Percentiles rank a stretch among this genome's conserved stretches.
These are phyloP conservation scores for Megastigmus dorsalis DNA, from an alignment of 2,888 invertebrate species.

Conservation along the genomic window DNA sequence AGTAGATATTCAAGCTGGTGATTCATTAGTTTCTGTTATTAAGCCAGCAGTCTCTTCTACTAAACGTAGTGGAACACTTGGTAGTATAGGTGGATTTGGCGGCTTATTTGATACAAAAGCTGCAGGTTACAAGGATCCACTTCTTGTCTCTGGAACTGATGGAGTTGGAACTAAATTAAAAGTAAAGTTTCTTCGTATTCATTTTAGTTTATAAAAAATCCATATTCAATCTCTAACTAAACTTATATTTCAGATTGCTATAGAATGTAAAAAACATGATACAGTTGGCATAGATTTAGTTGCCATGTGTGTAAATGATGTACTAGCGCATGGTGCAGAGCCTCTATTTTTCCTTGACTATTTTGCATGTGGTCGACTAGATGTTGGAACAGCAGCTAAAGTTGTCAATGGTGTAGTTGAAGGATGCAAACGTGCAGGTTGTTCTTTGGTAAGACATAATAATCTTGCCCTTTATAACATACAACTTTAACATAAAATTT, in stretches of 20 bases:
- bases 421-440: constrained; percentile 90
- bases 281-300: constrained; percentile 96
- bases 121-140: constrained; percentile 85
- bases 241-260: constrained; percentile 83
- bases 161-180: constrained; percentile 98
- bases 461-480: too few species aligned
- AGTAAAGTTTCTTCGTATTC: constrained; percentile 74
- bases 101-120: constrained; percentile 91
- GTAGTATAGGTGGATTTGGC: constrained; percentile 93
- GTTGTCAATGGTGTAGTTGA: constrained; percentile 92
- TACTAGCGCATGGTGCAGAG: constrained; percentile 95
- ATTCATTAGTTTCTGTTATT: constrained; percentile 87
- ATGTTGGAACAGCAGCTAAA: constrained; percentile 84
- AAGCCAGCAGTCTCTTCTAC: constrained; percentile 89
- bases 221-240: not conserved
- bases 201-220: constrained; percentile 10
- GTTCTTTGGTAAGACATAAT: constrained; percentile 84
- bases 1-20: constrained; percentile 95
- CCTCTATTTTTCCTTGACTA: constrained; percentile 98
- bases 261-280: constrained; percentile 85
- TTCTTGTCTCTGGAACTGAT: constrained; percentile 95
- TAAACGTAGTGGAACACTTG: constrained; percentile 85
- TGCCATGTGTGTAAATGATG: constrained; percentile 98
- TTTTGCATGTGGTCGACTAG: constrained; percentile 92
- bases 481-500: too few species aligned